Base-by-base conservation (phyloP, 2,797 vertebrate species). In the Hipposideros larvatus region DNA sequence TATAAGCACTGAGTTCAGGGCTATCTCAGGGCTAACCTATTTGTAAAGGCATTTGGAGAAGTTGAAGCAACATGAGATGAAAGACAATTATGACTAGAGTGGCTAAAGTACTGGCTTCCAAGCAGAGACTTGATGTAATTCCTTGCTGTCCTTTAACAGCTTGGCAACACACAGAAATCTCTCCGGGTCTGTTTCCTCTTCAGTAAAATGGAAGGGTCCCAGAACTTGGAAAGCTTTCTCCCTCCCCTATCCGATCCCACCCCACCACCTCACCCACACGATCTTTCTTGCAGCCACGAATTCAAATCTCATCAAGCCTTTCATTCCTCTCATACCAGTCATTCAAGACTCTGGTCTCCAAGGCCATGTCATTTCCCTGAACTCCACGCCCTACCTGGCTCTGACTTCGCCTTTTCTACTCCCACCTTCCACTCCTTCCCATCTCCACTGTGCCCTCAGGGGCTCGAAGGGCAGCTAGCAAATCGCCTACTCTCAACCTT, bases 81-180 rank as follows among this genome's bases (percentile, higher is more conserved):
- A 84, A 90, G 71, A 43, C 37, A 43, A 79, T 90, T 84, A 55
- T 18, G 59, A 57, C 82, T 37, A 90, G 57, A 65, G 48, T 31
- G 51, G 24, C 61, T 46, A n/a, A 34, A 91, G 78, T n/a, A 16
- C 43, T 61, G 43, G 89, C 34, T 34, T 85, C 77, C 28, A 53
- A 46, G n/a, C 82, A 63, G 91, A 94, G 68, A 34, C 26, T 4
- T 26, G 65, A 94, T 53, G 94, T n/a, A 85, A 82, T 85, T 78
- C 71, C 79, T 61, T 37, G 43, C 51, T 63, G 15, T 61, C 61
- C 61, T 37, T 66, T 55, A 37, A 88, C 24, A 57, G 63, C 57
- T 66, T 86, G 78, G 61, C 82, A 84, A 90, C 51, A 70, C 37
- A 79, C 34, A 74, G 22, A 82, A 43, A 18, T 93, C 41, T 75